Evolutionary conservation across 2,113 vertebrate species (phyloP).

Genomic region (Halcyon senegalensis): DNA sequence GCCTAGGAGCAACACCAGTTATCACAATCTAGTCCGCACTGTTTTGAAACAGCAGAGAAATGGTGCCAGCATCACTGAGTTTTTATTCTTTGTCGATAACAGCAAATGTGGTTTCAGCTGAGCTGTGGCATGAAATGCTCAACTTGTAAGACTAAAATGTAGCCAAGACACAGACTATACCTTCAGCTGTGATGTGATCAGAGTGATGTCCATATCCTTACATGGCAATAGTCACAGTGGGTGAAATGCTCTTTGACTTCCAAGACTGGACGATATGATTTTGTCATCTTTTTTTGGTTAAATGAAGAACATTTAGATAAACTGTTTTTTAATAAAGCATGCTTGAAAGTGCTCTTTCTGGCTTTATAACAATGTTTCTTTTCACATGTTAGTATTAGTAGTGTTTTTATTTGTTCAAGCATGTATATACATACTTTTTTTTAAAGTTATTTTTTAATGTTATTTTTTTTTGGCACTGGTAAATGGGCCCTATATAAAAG

Average conservation of each 20-base stretch:
- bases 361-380: background rate
- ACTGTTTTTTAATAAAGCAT: background rate
- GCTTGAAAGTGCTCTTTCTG: background rate
- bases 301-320: background rate
- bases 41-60: background rate
- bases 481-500: background rate
- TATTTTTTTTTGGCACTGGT: background rate
- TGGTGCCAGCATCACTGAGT: background rate
- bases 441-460: too few species aligned
- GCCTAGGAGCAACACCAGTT: background rate
- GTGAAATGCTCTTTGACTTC: background rate
- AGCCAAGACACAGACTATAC: background rate
- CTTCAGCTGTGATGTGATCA: background rate
- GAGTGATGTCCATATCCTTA: background rate
- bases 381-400: background rate
- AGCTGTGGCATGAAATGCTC: background rate
- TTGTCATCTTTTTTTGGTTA: background rate
- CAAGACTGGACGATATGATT: background rate
- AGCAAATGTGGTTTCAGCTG: background rate
- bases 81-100: background rate
- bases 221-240: fast-evolving
- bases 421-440: fast-evolving
- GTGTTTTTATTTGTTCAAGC: background rate
- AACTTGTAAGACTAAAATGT: background rate
- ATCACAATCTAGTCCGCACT: background rate